phyloP scores from a whole-genome alignment of 2,797 vertebrate species.

The Telmatherina bonti region DNA sequence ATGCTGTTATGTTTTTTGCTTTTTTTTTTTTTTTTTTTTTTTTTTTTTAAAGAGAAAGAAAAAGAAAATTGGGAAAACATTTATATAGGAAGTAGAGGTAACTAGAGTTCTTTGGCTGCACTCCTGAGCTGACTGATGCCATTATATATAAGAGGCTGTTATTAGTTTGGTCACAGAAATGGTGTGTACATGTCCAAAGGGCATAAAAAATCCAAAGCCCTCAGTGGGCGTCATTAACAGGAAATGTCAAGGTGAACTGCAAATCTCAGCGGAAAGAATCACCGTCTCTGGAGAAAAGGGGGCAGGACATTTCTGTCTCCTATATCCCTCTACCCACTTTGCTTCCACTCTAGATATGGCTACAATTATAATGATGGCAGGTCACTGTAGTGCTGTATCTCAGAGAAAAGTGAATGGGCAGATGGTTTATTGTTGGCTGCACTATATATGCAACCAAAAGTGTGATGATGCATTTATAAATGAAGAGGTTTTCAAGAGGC shows the following conservation, averaged over 20 bases:
- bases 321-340: background rate
- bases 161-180: constrained; percentile 57
- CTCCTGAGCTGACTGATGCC: constrained; percentile 18
- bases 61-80: background rate
- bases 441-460: constrained; percentile 1
- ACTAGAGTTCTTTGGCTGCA: constrained; percentile 16
- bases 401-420: constrained; percentile 24
- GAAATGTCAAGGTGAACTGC: constrained; percentile 73
- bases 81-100: background rate
- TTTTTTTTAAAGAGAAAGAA: background rate
- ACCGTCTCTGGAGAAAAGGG: constrained; percentile 42
- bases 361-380: constrained; percentile 46
- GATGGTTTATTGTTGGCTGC: constrained; percentile 10
- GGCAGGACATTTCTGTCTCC: constrained; percentile 45
- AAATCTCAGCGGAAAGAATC: constrained; percentile 44
- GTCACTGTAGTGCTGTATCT: constrained; percentile 37
- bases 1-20: no score
- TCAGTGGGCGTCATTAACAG: constrained; percentile 62
- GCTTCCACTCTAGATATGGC: constrained; percentile 34
- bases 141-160: constrained; percentile 47
- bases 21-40: no score
- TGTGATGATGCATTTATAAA: constrained; percentile 14
- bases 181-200: constrained; percentile 27
- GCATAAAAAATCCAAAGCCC: constrained; percentile 26
- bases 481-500: constrained; percentile 26